Evolutionary conservation across 2,888 invertebrate genomes (phyloP), one percentile per base, ranked within the genome.

Genomic region (Pediacus dermestoides): DNA sequence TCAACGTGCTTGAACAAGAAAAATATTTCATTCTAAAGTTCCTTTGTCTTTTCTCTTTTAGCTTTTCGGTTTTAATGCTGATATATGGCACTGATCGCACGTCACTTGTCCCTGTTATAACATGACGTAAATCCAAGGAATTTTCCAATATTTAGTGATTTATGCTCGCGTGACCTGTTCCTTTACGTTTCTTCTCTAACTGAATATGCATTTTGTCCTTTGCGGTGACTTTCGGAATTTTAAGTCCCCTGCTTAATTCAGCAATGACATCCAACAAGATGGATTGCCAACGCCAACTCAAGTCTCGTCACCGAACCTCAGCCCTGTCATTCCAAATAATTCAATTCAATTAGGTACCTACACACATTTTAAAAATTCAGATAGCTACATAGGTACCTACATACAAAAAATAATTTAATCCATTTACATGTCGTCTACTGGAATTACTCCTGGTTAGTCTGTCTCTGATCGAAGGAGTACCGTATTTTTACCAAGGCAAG

Each of bases 21-120:
- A 65, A 65, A 65, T 64, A 63, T 63, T 59, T 59, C 60, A 50
- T 60, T 63, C 54, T 53, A 55, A 60, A 58, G 55, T 60, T 60
- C 60, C 62, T 63, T 62, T 65, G 57, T 61, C 58, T 61, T 49
- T 48, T 46, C 53, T 50, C 52, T 50, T 52, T 50, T 48, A 46
- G 53, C 53, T 54, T 58, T 60, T 56, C 48, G 52, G 46, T 42
- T 48, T 54, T 60, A 61, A 62, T 59, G 52, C 47, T 52, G 55
- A 60, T 55, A 55, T 57, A 55, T 45, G 50, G 41, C 45, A 37
- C 48, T 39, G 46, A 53, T 53, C 51, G 46, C 52, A 48, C 39
- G 51, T 52, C 51, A 50, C 42, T 46, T 36, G 43, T 42, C 44
- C 48, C 44, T 42, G 38, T 48, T 51, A 36, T 45, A 44, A 48